Conservation (phyloP, 2,113 vertebrate genomes). For the Procapra przewalskii region DNA sequence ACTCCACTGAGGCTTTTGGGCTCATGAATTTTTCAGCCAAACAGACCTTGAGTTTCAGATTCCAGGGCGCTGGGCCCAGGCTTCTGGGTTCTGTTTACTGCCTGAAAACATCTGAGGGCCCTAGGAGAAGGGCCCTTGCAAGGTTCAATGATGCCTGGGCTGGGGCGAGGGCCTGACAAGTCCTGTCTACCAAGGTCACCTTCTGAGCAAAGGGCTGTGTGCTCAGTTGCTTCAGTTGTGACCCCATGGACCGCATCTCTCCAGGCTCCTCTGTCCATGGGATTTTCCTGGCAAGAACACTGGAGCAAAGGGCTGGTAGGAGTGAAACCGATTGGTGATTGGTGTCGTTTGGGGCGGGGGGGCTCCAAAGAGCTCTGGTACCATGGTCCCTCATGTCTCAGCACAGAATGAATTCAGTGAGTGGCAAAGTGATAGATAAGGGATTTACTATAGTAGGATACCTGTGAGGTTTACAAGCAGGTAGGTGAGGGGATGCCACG, state of each 20-base stretch:
- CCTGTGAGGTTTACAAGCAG: not conserved
- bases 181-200: no score
- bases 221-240: not conserved
- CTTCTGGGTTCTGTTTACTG: constrained; percentile 9
- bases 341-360: not conserved
- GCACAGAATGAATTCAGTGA: not conserved
- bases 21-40: constrained; percentile 72
- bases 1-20: not conserved
- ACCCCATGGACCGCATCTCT: not conserved
- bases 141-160: not conserved
- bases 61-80: constrained; percentile 10
- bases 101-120: not conserved
- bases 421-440: not conserved
- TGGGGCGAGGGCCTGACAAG: not conserved
- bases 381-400: not conserved
- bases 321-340: not conserved
- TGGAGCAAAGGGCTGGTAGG: not conserved
- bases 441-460: not conserved
- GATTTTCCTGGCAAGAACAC: not conserved
- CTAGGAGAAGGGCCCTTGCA: not conserved
- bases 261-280: not conserved
- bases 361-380: not conserved
- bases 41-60: constrained; percentile 61
- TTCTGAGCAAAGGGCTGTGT: not conserved
- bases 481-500: not conserved